Evolutionary conservation across 2,113 vertebrate species (phyloP).

Genomic region (Tetrax tetrax): DNA sequence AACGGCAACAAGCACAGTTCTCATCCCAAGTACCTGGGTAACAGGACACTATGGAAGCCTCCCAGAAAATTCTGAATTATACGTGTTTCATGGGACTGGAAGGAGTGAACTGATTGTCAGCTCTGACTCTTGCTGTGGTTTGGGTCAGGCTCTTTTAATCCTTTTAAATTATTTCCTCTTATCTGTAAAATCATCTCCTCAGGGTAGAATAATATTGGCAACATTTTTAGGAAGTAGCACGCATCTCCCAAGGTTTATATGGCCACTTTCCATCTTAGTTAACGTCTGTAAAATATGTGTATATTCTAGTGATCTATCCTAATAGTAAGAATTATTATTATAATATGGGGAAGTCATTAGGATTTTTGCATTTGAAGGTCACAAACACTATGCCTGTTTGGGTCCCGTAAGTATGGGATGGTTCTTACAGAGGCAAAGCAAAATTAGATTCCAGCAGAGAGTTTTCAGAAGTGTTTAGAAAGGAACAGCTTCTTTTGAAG

Average conservation of each 20-base stretch:
- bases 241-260: background rate
- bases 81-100: background rate
- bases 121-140: background rate
- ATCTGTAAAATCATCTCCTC: background rate
- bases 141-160: background rate
- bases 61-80: background rate
- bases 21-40: fast-evolving
- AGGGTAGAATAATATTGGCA: background rate
- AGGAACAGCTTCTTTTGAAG: background rate
- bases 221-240: background rate
- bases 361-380: background rate
- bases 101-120: background rate
- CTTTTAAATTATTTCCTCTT: background rate
- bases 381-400: background rate
- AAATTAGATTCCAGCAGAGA: background rate
- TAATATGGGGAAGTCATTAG: background rate
- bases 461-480: background rate
- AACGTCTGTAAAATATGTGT: background rate
- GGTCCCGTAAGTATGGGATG: fast-evolving
- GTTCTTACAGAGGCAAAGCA: background rate
- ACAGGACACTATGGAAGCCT: background rate
- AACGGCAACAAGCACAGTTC: background rate
- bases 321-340: background rate
- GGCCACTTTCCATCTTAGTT: background rate
- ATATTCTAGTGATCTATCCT: background rate